phyloP scores from a whole-genome alignment of 2,797 vertebrate genomes.

The Pempheris klunzingeri region DNA sequence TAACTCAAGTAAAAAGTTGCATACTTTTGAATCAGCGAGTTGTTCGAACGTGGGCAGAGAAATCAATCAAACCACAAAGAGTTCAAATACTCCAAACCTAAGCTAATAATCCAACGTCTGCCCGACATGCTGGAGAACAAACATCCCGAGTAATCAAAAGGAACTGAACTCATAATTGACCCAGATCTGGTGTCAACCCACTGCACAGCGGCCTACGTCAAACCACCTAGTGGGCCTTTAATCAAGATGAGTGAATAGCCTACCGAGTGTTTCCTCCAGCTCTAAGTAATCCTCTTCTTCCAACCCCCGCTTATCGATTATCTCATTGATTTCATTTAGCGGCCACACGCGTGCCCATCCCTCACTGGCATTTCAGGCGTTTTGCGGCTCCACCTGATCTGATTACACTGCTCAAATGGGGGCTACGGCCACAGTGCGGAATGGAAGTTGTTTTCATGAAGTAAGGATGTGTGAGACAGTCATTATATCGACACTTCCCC shows the following conservation, averaged over 20 bases:
- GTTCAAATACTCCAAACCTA: constrained; percentile 35
- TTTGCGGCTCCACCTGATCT: constrained; percentile 61
- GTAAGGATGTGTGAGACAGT: neutral
- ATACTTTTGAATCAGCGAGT: constrained; percentile 5
- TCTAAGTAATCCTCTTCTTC: constrained; percentile 73
- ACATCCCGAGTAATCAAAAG: constrained; percentile 68
- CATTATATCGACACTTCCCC: neutral
- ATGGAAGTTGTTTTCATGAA: constrained; percentile 49
- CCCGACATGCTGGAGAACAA: constrained; percentile 41
- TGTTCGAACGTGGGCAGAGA: constrained; percentile 26
- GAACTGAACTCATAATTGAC: constrained; percentile 68
- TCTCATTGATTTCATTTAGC: constrained; percentile 79
- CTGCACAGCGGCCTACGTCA: constrained; percentile 32
- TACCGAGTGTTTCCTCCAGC: constrained; percentile 66
- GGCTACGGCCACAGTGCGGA: constrained; percentile 22
- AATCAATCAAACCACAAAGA: constrained; percentile 47
- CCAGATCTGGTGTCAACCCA: constrained; percentile 59
- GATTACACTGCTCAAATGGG: constrained; percentile 63
- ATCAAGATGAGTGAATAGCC: constrained; percentile 77
- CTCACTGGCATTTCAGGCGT: constrained; percentile 60
- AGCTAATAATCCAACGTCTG: constrained; percentile 16
- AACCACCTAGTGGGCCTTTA: constrained; percentile 67
- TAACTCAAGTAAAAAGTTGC: neutral
- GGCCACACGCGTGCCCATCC: constrained; percentile 52
- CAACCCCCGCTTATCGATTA: constrained; percentile 74